These are phyloP conservation scores for Patella depressa DNA, from an alignment of 2,888 invertebrate species.

Conservation along the genomic window DNA sequence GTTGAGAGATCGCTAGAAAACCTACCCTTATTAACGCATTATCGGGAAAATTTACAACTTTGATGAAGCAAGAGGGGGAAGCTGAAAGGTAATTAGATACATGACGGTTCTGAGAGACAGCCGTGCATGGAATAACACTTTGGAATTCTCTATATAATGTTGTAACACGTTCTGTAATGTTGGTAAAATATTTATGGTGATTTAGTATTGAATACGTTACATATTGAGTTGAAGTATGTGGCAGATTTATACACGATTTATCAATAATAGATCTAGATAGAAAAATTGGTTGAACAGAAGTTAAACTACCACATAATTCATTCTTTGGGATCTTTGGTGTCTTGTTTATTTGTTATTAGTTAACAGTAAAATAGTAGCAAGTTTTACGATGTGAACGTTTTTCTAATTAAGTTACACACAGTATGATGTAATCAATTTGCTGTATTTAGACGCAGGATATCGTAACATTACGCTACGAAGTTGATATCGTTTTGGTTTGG, in stretches of 20 bases:
- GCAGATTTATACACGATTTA: not conserved
- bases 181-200: not conserved
- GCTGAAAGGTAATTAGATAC: not conserved
- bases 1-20: constrained; percentile 12
- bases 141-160: not conserved
- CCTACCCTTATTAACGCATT: constrained; percentile 12
- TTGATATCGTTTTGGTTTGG: too few relatives aligned
- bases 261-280: not conserved
- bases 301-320: too few relatives aligned
- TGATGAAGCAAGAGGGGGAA: constrained; percentile 12
- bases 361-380: too few relatives aligned
- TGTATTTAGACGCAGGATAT: too few relatives aligned
- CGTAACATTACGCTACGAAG: too few relatives aligned
- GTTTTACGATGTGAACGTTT: too few relatives aligned
- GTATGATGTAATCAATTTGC: too few relatives aligned
- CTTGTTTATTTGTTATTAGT: too few relatives aligned
- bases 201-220: not conserved
- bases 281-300: too few relatives aligned
- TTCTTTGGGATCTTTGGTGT: too few relatives aligned
- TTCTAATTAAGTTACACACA: too few relatives aligned
- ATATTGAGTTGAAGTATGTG: not conserved
- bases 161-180: not conserved
- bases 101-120: not conserved
- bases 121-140: not conserved
- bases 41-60: constrained; percentile 20